Conservation (phyloP, 2,113 vertebrate species). For the Cryptotis parvus region DNA sequence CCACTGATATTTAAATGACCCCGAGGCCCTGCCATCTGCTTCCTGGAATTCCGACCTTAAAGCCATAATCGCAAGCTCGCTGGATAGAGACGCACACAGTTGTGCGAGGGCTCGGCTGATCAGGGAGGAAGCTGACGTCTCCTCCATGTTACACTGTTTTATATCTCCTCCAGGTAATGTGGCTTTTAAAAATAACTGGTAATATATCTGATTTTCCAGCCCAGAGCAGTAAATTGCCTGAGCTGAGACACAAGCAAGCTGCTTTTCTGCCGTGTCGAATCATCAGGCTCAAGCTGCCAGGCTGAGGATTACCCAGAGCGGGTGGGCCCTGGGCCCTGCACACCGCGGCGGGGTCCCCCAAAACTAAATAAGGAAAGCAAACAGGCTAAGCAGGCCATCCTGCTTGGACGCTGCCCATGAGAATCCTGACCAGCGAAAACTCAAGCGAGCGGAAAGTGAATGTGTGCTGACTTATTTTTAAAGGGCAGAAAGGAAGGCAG, state of each 20-base stretch:
- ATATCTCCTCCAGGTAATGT: neutral
- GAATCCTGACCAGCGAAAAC: neutral
- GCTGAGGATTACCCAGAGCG: too few relatives aligned
- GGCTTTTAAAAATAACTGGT: slow-evolving; percentile 31
- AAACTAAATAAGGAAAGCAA: too few relatives aligned
- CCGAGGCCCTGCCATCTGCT: neutral
- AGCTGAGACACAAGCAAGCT: too few relatives aligned
- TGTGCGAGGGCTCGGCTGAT: too few relatives aligned
- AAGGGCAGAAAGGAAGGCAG: neutral
- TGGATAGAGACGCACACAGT: neutral
- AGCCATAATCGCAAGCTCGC: neutral
- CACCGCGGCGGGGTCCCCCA: too few relatives aligned
- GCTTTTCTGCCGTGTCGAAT: too few relatives aligned
- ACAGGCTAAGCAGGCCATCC: neutral
- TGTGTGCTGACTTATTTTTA: neutral
- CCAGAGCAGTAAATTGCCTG: neutral
- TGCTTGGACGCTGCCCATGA: neutral
- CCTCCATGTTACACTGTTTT: fast-evolving
- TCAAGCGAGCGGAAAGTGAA: neutral
- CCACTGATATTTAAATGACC: neutral
- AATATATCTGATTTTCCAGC: neutral
- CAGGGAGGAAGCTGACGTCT: too few relatives aligned
- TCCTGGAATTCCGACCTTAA: neutral
- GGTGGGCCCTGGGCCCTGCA: too few relatives aligned
- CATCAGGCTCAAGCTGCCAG: too few relatives aligned